Base-by-base conservation (phyloP, 1,140 invertebrate species). In the Drosophila arawakana region DNA sequence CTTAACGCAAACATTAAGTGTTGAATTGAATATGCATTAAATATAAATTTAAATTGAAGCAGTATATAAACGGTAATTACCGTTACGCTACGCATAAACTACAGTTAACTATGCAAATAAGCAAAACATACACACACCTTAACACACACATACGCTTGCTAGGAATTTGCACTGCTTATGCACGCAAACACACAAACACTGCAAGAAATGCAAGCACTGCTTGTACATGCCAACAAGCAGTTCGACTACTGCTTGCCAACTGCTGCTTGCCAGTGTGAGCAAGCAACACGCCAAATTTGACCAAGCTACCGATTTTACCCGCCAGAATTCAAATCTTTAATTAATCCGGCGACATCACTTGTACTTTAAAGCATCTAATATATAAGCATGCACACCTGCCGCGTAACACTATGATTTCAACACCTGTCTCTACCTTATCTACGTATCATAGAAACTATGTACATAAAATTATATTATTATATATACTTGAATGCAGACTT, bases 1-100 rank as follows among this genome's bases (percentile, higher is more conserved):
- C 83, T 89, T 88, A 88, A 88, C 77, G 80, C 80, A 89, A 80
- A 80, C 78, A 85, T 76, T 72, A 62, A 81, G 81, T 89, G 85
- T 89, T 89, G 66, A 89, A 83, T 69, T 81, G 66, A 44, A 55
- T 65, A 62, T 47, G 44, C 10, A 71, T 57, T 5, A 55, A 39
- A 41, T 50, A 37, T 18, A 41, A 10, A 52, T 15, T 25, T 57
- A 71, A 70, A 61, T 70, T 44, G 78, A 65, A 49, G 43, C 9
- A 59, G 49, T 47, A 70, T 25, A 44, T 50, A 54, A 41, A 54
- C 41, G 49, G 18, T 9, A 72, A 67, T 62, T 68, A 71, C 76
- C 65, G 73, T 61, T 80, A 84, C 65, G 81, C 76, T 52, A 74
- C 61, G 76, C 76, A 83, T 73, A 54, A 77, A 78, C 57, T 72